Evolutionary conservation across 2,113 vertebrate species (phyloP).

Genomic region (Alces alces): DNA sequence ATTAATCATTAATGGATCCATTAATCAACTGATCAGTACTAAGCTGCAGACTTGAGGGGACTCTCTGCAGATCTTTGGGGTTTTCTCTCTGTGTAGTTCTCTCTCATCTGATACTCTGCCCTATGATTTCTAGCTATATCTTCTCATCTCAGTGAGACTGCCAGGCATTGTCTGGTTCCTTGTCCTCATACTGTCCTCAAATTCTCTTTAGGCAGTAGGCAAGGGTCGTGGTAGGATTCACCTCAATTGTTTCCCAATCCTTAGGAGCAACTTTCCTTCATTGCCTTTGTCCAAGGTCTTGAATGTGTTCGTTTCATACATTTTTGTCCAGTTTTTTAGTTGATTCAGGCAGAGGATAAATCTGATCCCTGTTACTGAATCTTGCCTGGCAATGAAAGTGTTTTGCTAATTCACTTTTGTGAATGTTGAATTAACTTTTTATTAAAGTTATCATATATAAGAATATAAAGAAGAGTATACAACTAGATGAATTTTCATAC

Average conservation of each 20-base stretch:
- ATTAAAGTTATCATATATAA: neutral
- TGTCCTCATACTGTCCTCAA: neutral
- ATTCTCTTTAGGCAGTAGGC: neutral
- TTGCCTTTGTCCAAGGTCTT: neutral
- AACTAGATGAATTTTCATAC: neutral
- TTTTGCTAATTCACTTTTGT: neutral
- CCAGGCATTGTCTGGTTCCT: neutral
- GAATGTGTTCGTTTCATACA: neutral
- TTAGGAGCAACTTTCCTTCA: neutral
- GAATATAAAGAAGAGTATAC: neutral
- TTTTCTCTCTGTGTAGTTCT: neutral
- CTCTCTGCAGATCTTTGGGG: neutral
- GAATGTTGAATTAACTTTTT: neutral
- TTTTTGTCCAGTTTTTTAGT: neutral
- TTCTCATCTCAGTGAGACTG: neutral
- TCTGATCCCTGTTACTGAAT: conserved; percentile 5
- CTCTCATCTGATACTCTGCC: neutral
- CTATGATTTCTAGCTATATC: neutral
- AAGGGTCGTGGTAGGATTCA: neutral
- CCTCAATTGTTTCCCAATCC: neutral
- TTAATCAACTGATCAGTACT: neutral
- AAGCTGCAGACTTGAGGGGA: neutral
- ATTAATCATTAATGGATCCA: neutral
- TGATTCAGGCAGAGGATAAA: neutral
- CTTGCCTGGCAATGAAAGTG: neutral